These are phyloP conservation scores for Euzetes globulus DNA, from an alignment of 2,888 invertebrate genomes.

Conservation along the genomic window DNA sequence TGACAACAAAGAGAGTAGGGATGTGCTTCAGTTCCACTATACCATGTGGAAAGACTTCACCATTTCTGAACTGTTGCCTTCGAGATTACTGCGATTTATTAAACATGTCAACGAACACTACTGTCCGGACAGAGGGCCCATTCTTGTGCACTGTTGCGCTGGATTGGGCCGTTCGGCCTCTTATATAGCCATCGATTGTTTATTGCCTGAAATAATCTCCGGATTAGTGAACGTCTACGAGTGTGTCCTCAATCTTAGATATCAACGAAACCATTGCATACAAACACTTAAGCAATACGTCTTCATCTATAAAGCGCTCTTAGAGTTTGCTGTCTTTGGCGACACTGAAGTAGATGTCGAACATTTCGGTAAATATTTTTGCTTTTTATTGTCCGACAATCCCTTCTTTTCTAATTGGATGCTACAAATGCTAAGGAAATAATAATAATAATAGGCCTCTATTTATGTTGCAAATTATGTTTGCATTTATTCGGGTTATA, in stretches of 20 bases:
- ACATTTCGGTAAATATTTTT: constrained; percentile 58
- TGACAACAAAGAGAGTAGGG: constrained; percentile 48
- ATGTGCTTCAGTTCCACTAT: constrained; percentile 84
- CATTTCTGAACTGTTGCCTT: constrained; percentile 72
- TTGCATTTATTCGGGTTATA: no score
- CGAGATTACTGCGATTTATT: constrained; percentile 81
- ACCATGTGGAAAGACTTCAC: constrained; percentile 85
- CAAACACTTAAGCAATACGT: constrained; percentile 93
- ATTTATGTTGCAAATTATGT: background rate
- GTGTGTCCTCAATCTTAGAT: constrained; percentile 77
- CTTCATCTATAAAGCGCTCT: constrained; percentile 84
- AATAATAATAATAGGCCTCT: background rate
- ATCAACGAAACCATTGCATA: constrained; percentile 85
- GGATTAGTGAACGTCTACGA: constrained; percentile 81
- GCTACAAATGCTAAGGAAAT: no score
- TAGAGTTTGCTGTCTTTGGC: constrained; percentile 84
- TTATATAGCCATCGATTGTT: constrained; percentile 79
- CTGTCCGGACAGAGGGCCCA: constrained; percentile 62
- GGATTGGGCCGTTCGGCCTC: constrained; percentile 93
- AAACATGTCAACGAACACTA: constrained; percentile 79
- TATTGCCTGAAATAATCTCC: constrained; percentile 73
- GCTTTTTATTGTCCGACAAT: no score
- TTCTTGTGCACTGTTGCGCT: constrained; percentile 55
- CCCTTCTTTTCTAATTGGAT: no score
- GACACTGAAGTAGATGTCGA: constrained; percentile 75